Evolutionary conservation across 2,888 invertebrate genomes (phyloP).

Genomic region (Archips xylosteana): DNA sequence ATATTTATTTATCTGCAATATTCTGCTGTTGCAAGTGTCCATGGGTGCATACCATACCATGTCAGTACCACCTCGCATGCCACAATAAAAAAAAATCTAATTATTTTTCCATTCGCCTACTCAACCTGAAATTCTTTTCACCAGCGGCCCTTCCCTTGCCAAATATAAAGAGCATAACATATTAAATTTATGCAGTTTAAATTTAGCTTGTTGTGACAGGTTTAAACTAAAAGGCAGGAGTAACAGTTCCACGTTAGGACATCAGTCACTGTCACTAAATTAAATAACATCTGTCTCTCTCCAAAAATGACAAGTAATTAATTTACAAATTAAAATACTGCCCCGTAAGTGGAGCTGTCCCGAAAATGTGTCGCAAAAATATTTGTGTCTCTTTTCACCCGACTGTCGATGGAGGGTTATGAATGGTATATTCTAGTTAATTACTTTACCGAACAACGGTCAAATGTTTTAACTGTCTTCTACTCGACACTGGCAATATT

Average conservation of each 20-base stretch:
- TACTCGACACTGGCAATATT: too few species aligned
- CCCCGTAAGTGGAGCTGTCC: not conserved
- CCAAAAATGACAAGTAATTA: not conserved
- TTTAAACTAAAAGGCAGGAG: conserved; percentile 19
- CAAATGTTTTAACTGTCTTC: too few species aligned
- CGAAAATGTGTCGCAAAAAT: not conserved
- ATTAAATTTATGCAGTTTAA: conserved; percentile 10
- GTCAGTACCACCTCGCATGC: too few species aligned
- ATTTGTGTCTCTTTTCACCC: not conserved
- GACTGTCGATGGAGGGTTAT: too few species aligned
- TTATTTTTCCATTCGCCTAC: not conserved
- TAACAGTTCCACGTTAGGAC: conserved; percentile 14
- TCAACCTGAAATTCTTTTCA: not conserved
- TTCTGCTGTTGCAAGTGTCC: too few species aligned
- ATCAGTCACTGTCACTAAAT: conserved; percentile 17
- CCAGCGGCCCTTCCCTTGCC: not conserved
- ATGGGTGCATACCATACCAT: too few species aligned
- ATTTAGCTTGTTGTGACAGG: conserved; percentile 34
- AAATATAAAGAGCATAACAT: conserved; percentile 11
- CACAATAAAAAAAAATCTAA: too few species aligned
- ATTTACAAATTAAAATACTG: not conserved
- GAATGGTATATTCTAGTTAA: too few species aligned
- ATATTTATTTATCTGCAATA: too few species aligned
- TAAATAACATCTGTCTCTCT: conserved; percentile 2
- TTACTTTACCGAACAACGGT: too few species aligned